Base-by-base conservation (phyloP, 2,888 invertebrate genomes). In the Sarcophaga carnaria region DNA sequence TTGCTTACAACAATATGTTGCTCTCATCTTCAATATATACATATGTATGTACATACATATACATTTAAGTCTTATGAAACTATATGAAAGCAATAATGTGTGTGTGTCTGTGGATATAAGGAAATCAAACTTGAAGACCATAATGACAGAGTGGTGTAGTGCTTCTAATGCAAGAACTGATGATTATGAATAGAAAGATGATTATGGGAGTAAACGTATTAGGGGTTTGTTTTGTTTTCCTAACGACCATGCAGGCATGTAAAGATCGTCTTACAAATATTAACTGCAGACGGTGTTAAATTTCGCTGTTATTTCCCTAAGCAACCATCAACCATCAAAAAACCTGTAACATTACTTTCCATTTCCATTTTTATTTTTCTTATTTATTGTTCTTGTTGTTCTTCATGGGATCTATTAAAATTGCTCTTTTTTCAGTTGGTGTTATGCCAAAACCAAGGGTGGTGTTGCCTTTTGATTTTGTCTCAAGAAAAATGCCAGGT, bases 241-340 rank as follows among this genome's bases (percentile, higher is more conserved):
- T 63, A 81, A 70, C 54, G 62, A 20, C 70, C 59, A 64, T 17
- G 4, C 45, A 14, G 45, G 63, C 82, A 80, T 25, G n/a, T 5
- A 47, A 14, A 22, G 14, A 54, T 54, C 8, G 20, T 45, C 67
- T 49, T 74, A 67, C 71, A 67, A 79, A 82, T 82, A 82, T 82
- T 85, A 71, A 82, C 75, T 76, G 62, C 71, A 76, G 80, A 76
- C 83, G 69, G 83, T 81, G 80, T 85, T 86, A 82, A 80, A 85
- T 86, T 87, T 83, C 70, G 80, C 63, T 71, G 83, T 83, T 85
- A 88, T 88, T 89, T 89, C 88, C 89, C 88, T 54, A 85, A 88
- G 77, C 83, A 81, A 80, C 82, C 89, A 88, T 88, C 83, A 81
- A 80, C 82, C 89, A 88, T 88, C 87, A 87, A 82, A 79, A 83